Conservation (phyloP, 2,888 invertebrate species). For the Eupithecia subfuscata region DNA sequence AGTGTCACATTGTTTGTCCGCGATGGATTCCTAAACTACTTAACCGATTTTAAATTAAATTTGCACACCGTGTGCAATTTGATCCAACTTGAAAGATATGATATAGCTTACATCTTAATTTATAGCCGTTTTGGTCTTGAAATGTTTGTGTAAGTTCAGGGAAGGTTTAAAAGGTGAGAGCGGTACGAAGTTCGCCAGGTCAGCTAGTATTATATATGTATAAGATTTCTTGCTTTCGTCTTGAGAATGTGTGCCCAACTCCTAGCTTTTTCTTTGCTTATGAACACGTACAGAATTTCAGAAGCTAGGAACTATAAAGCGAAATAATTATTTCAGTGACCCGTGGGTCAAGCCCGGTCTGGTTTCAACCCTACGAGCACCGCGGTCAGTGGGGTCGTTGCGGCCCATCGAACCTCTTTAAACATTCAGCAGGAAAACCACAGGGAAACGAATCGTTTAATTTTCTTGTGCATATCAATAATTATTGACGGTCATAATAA, state of each 20-base stretch:
- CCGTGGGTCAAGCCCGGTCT: constrained; percentile 20
- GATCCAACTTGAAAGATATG: no score
- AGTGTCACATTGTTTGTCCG: no score
- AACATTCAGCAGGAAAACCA: constrained; percentile 68
- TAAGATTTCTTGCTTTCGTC: not conserved
- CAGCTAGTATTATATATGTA: no score
- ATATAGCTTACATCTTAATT: no score
- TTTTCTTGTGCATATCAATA: constrained; percentile 51
- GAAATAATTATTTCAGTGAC: constrained; percentile 16
- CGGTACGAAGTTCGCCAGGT: no score
- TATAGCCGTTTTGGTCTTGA: no score
- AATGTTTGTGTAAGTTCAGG: no score
- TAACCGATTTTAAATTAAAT: no score
- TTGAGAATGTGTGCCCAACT: not conserved
- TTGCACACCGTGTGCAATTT: no score
- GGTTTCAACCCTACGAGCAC: constrained; percentile 55
- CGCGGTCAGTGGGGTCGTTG: constrained; percentile 56
- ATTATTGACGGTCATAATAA: constrained; percentile 26
- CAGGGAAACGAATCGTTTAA: constrained; percentile 56
- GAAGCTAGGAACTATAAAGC: constrained; percentile 3
- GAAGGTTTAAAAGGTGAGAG: no score
- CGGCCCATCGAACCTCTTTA: constrained; percentile 65
- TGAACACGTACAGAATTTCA: not conserved
- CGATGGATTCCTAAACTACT: no score
- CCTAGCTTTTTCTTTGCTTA: not conserved